phyloP scores from a whole-genome alignment of 2,888 invertebrate species.

The Dryococelus australis region DNA sequence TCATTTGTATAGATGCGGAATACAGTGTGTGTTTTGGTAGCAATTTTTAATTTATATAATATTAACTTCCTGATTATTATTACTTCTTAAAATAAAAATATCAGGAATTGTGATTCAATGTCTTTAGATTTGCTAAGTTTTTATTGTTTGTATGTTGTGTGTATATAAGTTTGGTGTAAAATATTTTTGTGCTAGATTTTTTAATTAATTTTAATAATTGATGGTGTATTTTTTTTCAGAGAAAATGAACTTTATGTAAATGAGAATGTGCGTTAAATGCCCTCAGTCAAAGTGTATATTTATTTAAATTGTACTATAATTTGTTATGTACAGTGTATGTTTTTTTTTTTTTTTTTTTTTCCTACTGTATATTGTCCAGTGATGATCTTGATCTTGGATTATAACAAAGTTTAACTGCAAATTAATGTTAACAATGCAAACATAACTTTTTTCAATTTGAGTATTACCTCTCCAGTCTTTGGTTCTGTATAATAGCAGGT shows the following conservation, averaged over 20 bases:
- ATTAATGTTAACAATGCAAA: too few relatives aligned
- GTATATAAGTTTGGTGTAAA: background rate
- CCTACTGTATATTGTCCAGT: too few relatives aligned
- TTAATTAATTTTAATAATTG: background rate
- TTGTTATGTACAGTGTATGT: too few relatives aligned
- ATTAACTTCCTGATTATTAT: background rate
- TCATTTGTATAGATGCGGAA: background rate
- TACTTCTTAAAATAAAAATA: background rate
- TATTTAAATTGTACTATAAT: background rate
- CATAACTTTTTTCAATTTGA: too few relatives aligned
- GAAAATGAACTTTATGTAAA: background rate
- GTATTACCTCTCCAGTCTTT: too few relatives aligned
- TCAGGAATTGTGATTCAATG: background rate
- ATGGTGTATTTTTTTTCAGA: background rate
- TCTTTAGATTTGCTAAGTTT: background rate
- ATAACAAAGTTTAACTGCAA: too few relatives aligned
- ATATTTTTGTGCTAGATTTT: background rate
- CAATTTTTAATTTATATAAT: background rate
- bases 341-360: too few relatives aligned
- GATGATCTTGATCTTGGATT: too few relatives aligned
- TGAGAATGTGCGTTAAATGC: background rate
- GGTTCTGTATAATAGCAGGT: too few relatives aligned
- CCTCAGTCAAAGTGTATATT: background rate
- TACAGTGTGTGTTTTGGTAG: background rate
- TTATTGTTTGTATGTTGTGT: conserved; percentile 8